phyloP scores from a whole-genome alignment of 2,113 vertebrate species.

The Vombatus ursinus region DNA sequence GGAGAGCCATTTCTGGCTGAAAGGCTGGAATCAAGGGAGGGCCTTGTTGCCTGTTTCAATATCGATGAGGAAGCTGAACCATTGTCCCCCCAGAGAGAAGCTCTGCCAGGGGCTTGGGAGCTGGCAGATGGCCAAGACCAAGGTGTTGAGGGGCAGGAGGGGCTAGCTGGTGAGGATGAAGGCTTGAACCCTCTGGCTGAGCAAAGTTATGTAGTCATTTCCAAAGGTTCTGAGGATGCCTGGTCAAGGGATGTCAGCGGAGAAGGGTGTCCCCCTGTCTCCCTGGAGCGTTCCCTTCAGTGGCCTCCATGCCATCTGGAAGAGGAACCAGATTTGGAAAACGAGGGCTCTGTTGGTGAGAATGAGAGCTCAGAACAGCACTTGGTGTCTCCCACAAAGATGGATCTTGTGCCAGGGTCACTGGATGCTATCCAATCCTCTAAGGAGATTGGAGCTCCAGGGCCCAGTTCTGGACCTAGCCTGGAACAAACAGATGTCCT shows the following conservation, averaged over 20 bases:
- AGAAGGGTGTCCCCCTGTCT: neutral
- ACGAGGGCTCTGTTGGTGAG: neutral
- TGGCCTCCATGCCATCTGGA: neutral
- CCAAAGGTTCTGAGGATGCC: neutral
- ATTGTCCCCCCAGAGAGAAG: neutral
- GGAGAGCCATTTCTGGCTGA: neutral
- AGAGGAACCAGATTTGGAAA: neutral
- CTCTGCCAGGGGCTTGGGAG: neutral
- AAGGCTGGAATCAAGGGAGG: neutral
- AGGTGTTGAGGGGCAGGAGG: neutral
- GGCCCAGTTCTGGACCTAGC: neutral
- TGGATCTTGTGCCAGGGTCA: neutral
- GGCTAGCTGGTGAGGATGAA: neutral
- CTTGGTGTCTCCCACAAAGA: neutral
- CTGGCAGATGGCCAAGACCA: neutral
- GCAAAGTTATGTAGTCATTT: neutral
- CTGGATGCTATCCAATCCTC: neutral
- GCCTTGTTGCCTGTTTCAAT: constrained; percentile 1
- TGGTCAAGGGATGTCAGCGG: neutral
- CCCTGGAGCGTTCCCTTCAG: neutral
- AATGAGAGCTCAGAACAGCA: neutral
- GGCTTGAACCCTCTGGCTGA: neutral
- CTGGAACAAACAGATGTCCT: neutral
- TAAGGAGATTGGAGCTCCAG: neutral
- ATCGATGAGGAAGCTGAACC: constrained; percentile 3